A percentile compares a stretch with the other conserved stretches of the same genome.
These are phyloP conservation scores for Choristoneura fumiferana DNA, from an alignment of 1,140 invertebrate genomes.

Conservation along the genomic window DNA sequence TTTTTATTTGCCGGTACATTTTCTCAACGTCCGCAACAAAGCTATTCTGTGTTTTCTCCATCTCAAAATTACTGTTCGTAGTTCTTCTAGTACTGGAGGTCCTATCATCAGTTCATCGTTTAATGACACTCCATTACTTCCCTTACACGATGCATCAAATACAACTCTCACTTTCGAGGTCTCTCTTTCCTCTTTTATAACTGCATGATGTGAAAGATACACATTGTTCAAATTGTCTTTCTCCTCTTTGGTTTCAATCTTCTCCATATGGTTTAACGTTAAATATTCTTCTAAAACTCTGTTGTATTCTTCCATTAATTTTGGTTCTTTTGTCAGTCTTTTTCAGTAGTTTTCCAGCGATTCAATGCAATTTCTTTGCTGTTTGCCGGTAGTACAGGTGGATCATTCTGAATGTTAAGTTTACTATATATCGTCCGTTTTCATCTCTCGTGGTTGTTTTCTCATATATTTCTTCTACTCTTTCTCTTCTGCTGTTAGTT, in stretches of 20 bases:
- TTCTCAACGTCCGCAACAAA: constrained; percentile 30
- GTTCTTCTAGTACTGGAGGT: constrained; percentile 31
- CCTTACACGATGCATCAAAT: constrained; percentile 28
- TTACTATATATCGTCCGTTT: no score
- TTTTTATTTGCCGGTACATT: constrained; percentile 32
- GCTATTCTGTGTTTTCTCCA: constrained; percentile 26
- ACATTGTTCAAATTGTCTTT: constrained; percentile 20
- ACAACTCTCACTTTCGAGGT: constrained; percentile 29
- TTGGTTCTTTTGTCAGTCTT: neutral
- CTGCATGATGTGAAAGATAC: constrained; percentile 31
- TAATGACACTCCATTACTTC: constrained; percentile 31
- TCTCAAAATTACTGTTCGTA: constrained; percentile 27
- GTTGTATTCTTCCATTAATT: constrained; percentile 28
- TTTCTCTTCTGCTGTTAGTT: no score
- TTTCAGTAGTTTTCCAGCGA: no score
- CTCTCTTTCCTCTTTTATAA: constrained; percentile 27
- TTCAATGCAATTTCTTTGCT: no score
- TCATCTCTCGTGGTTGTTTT: no score
- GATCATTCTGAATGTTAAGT: no score
- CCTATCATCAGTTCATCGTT: constrained; percentile 35
- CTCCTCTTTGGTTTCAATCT: constrained; percentile 21
- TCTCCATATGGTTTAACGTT: constrained; percentile 28
- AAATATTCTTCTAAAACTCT: constrained; percentile 35
- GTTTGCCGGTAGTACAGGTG: no score
- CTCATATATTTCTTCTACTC: no score